Evolutionary conservation across 2,797 vertebrate genomes (phyloP), one percentile per base, ranked within the genome.

Genomic region (Gymnopithys bicolor): DNA sequence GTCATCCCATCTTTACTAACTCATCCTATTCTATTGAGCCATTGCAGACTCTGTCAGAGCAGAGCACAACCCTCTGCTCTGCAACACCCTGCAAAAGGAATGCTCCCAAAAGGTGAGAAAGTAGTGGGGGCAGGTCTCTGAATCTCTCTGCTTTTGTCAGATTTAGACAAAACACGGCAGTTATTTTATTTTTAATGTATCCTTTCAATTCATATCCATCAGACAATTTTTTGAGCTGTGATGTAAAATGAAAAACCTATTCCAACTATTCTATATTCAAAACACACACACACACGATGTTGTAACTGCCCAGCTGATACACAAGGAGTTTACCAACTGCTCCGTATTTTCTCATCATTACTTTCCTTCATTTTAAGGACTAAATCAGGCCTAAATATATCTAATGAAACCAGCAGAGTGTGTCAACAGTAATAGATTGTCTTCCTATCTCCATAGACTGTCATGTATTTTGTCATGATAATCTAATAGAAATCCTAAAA

Each of bases 121-220:
- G 28, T 28, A 80, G 70, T 12, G 24, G 56, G 17, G 56, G 4
- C 13, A 21, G 46, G 43, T 25, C 76, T 90, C 63, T 63, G 62
- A 82, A 79, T 35, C 33, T 37, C 53, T 27, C 17, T 66, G 41
- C 51, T 76, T 78, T 81, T 58, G 33, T 76, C 56, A 73, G 19
- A n/a, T 79, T 48, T 74, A 81, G 73, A 58, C 67, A 87, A 71
- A 84, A 52, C 1, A 4, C 41, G 55, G 13, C 59, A 86, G 82
- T 55, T 64, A 53, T 59, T 87, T 94, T 76, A 64, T 80, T 94
- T 92, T 94, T 92, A 94, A 88, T 64, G 39, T 55, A 19, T 60
- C 56, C 80, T 84, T 91, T 53, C 53, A 68, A 71, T 89, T 89
- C 46, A 66, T 59, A 84, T 90, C 78, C 83, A 70, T 19, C 21